Conservation (phyloP, 1,140 invertebrate genomes). For the Drosophila mojavensis region DNA sequence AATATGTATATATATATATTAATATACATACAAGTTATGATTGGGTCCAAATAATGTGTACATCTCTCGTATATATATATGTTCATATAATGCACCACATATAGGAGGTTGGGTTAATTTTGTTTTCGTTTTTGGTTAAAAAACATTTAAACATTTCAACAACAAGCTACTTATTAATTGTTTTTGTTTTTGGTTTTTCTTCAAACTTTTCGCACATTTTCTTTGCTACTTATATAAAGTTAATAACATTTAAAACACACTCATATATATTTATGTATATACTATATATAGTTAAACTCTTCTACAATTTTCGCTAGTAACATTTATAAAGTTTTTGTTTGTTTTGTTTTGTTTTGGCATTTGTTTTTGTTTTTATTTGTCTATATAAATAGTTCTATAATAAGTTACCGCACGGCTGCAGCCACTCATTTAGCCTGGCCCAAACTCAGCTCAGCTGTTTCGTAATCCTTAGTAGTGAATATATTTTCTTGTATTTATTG, state of each 20-base stretch:
- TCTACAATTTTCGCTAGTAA: conserved; percentile 76
- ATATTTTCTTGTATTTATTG: conserved; percentile 53
- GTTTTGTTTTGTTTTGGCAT: conserved; percentile 29
- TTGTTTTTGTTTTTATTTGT: conserved; percentile 36
- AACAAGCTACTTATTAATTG: conserved; percentile 69
- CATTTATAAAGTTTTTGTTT: conserved; percentile 63
- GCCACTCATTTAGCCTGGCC: background rate
- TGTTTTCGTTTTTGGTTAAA: conserved; percentile 56
- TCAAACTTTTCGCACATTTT: conserved; percentile 31
- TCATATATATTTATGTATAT: conserved; percentile 15
- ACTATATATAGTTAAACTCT: conserved; percentile 62
- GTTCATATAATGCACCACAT: conserved; percentile 10
- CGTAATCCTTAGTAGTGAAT: conserved; percentile 14
- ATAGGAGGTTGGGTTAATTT: conserved; percentile 18
- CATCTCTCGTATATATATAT: conserved; percentile 19
- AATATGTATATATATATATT: conserved; percentile 15
- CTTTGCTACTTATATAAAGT: conserved; percentile 69
- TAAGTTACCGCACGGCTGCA: conserved; percentile 11
- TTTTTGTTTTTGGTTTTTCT: conserved; percentile 30
- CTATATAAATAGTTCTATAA: conserved; percentile 32
- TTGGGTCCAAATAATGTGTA: conserved; percentile 40
- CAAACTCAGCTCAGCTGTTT: conserved; percentile 23
- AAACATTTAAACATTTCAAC: conserved; percentile 82
- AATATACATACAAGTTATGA: conserved; percentile 29
- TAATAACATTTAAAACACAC: conserved; percentile 82